Conservation (phyloP, 2,888 invertebrate species). For the Aleiodes testaceus region DNA sequence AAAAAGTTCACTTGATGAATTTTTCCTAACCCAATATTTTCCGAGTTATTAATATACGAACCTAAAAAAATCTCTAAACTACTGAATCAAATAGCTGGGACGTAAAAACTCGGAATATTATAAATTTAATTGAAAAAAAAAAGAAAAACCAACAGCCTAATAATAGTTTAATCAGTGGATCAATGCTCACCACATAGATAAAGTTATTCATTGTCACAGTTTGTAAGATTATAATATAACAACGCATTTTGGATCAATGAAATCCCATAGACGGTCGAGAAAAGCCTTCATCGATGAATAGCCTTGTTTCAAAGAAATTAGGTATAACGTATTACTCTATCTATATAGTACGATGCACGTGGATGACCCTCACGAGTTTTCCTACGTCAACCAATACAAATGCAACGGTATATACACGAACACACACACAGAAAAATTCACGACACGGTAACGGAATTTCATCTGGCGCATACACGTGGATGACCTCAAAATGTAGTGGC, state of each 20-base stretch:
- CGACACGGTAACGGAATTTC: constrained; percentile 36
- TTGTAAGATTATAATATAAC: not conserved
- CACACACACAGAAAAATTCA: constrained; percentile 59
- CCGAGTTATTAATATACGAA: too few relatives aligned
- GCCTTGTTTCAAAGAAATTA: constrained; percentile 4
- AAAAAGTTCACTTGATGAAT: too few relatives aligned
- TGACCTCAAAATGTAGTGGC: constrained; percentile 61
- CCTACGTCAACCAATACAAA: not conserved
- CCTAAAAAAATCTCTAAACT: too few relatives aligned
- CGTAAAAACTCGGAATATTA: too few relatives aligned
- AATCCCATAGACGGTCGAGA: constrained; percentile 9
- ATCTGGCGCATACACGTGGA: constrained; percentile 74
- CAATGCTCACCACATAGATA: not conserved
- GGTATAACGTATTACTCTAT: constrained; percentile 8
- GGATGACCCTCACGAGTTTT: constrained; percentile 36
- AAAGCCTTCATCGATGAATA: not conserved
- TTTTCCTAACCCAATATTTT: too few relatives aligned
- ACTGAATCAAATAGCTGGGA: too few relatives aligned
- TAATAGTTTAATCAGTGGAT: not conserved
- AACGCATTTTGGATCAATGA: constrained; percentile 11
- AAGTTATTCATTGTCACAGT: not conserved
- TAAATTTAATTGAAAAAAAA: too few relatives aligned
- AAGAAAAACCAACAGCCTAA: not conserved
- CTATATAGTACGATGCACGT: constrained; percentile 30
- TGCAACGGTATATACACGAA: constrained; percentile 55